These are phyloP conservation scores for Tarsius wallacei DNA, from an alignment of 2,797 vertebrate species.

Conservation along the genomic window DNA sequence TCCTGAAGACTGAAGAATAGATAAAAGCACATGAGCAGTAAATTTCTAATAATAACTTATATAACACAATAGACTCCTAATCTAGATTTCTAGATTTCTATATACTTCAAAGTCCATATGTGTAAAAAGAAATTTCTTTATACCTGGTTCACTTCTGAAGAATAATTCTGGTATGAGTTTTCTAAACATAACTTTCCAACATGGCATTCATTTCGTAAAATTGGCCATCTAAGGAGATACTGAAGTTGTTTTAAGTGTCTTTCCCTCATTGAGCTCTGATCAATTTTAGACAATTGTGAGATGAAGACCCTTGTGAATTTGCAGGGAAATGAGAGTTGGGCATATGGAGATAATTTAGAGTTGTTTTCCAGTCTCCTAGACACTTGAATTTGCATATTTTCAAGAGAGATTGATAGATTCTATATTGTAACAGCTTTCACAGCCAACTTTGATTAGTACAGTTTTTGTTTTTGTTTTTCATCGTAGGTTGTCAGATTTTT, in stretches of 20 bases:
- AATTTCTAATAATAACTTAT: background rate
- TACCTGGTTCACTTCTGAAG: background rate
- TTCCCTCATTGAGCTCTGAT: background rate
- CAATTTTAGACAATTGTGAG: too few species aligned
- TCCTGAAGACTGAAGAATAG: background rate
- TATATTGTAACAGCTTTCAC: background rate
- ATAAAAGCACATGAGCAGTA: background rate
- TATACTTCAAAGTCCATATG: background rate
- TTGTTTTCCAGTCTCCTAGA: background rate
- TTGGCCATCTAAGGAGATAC: background rate
- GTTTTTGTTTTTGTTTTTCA: background rate
- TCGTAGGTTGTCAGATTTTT: background rate
- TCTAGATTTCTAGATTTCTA: background rate
- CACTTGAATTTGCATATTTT: background rate
- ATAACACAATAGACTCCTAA: background rate
- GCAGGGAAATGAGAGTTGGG: background rate
- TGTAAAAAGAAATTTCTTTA: background rate
- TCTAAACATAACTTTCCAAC: background rate
- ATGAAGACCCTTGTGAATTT: background rate
- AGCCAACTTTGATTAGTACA: background rate
- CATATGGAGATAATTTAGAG: background rate
- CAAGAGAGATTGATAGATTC: background rate
- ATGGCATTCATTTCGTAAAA: background rate
- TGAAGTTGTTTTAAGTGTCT: background rate
- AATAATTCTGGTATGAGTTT: background rate